These are phyloP conservation scores for Griposia aprilina DNA, from an alignment of 2,888 invertebrate species.

Conservation along the genomic window DNA sequence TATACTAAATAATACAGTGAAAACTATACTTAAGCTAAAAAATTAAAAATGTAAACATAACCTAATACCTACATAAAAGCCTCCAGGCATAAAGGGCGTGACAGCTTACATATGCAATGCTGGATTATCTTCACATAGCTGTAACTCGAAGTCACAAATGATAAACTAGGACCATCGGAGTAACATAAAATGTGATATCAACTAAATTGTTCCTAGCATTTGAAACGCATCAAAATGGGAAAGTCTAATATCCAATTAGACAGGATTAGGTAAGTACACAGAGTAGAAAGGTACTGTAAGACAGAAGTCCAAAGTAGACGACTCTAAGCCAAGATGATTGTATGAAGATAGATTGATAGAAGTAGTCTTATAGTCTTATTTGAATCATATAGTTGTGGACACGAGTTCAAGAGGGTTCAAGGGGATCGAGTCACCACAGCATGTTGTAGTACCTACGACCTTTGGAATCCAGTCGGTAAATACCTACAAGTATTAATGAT, in stretches of 20 bases:
- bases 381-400: constrained; percentile 43
- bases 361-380: constrained; percentile 18
- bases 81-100: no score
- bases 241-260: neutral
- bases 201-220: no score
- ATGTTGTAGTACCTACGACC: constrained; percentile 30
- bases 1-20: no score
- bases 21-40: no score
- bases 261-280: neutral
- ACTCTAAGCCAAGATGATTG: neutral
- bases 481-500: constrained; percentile 32
- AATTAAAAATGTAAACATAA: no score
- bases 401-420: constrained; percentile 54
- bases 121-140: no score
- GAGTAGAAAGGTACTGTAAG: no score
- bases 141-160: no score
- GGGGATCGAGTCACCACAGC: constrained; percentile 30
- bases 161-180: no score
- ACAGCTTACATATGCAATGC: no score
- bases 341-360: constrained; percentile 16
- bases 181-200: no score
- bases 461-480: constrained; percentile 23
- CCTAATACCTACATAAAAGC: no score
- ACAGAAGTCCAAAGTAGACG: neutral
- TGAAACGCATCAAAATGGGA: neutral